phyloP scores from a whole-genome alignment of 2,113 vertebrate species.

The Chinchilla lanigera region DNA sequence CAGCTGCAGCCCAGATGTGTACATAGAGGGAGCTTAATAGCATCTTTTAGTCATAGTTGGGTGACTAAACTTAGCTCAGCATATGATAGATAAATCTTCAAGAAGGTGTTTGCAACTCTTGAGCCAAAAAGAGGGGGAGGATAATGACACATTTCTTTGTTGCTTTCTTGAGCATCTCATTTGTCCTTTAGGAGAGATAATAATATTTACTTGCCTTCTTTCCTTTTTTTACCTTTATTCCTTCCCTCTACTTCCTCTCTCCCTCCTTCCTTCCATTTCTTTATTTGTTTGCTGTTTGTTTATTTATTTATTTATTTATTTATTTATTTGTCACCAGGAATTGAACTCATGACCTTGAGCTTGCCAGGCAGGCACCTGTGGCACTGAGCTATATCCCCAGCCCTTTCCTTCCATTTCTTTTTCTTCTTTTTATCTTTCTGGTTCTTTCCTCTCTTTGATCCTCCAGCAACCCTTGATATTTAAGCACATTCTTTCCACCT shows the following conservation, averaged over 20 bases:
- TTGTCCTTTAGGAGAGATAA: background rate
- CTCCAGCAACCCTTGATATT: background rate
- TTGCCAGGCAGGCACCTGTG: too few species aligned
- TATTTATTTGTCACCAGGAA: too few species aligned
- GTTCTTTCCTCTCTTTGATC: background rate
- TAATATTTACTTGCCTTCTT: background rate
- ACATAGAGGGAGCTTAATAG: background rate
- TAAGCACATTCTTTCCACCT: background rate
- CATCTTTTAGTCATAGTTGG: background rate
- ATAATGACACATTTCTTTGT: background rate
- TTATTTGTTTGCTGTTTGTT: too few species aligned
- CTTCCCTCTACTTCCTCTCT: background rate
- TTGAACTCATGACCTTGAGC: too few species aligned
- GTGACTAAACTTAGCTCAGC: background rate
- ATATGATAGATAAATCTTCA: background rate
- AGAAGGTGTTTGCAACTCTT: background rate
- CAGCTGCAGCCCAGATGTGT: background rate
- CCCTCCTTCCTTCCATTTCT: background rate
- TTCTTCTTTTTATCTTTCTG: background rate
- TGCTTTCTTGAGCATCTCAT: background rate
- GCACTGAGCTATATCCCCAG: too few species aligned
- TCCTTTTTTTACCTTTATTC: background rate
- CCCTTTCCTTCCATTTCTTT: background rate
- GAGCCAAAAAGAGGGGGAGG: background rate
- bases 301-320: too few species aligned